Percentiles rank a stretch among this genome's conserved stretches.
Conservation (phyloP, 2,797 vertebrate genomes). For the Jordanella pulchra region DNA sequence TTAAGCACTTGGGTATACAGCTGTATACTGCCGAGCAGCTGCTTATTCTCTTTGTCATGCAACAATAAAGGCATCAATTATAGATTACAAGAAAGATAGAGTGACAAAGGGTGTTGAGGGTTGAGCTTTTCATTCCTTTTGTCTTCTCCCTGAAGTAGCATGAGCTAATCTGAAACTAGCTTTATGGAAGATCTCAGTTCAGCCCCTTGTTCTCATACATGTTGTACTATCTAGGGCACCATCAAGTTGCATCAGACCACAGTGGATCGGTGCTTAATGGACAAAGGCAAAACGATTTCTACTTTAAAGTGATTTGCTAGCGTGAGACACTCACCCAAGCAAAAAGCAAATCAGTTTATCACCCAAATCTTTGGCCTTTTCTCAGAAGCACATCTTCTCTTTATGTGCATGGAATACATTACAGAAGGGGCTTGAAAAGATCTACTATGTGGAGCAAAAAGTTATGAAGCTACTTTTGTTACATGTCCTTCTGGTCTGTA, state of each 20-base stretch:
- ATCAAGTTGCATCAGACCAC: conserved; percentile 48
- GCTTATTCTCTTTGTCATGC: conserved; percentile 62
- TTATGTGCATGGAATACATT: conserved; percentile 37
- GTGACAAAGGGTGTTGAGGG: conserved; percentile 48
- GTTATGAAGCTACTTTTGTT: conserved; percentile 57
- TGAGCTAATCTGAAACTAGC: conserved; percentile 56
- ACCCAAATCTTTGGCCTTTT: conserved; percentile 31
- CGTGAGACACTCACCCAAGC: conserved; percentile 45
- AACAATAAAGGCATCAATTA: conserved; percentile 74
- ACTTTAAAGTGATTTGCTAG: conserved; percentile 66
- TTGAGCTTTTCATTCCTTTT: conserved; percentile 58
- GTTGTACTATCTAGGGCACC: conserved; percentile 54
- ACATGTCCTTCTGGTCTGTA: conserved; percentile 35
- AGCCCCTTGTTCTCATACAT: conserved; percentile 35
- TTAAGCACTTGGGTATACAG: conserved; percentile 22
- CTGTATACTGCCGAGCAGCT: conserved; percentile 20
- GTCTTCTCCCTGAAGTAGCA: conserved; percentile 54
- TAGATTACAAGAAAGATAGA: conserved; percentile 67
- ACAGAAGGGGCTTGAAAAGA: conserved; percentile 23
- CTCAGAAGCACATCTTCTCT: conserved; percentile 41
- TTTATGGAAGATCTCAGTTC: conserved; percentile 36
- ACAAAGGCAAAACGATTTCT: conserved; percentile 47
- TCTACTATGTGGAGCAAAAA: conserved; percentile 23
- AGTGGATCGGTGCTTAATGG: conserved; percentile 47
- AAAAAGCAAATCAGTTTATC: conserved; percentile 61